Evolutionary conservation across 2,888 invertebrate species (phyloP).

Genomic region (Dimorphilus gyrociliatus): DNA sequence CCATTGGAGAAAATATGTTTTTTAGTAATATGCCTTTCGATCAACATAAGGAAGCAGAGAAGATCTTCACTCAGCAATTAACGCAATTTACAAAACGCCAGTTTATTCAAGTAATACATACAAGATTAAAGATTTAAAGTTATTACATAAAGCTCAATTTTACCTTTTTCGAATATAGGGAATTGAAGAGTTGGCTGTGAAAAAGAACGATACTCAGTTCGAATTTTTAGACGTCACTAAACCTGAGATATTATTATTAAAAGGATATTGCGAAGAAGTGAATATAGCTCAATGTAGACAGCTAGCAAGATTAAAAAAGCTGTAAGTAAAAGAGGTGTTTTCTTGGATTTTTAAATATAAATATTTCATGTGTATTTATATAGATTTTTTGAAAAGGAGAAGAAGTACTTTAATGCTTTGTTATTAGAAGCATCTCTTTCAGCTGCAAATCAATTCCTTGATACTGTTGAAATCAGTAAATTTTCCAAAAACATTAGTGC

Average conservation of each 20-base stretch:
- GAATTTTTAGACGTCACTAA: slow-evolving; percentile 25
- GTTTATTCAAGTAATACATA: slow-evolving; percentile 30
- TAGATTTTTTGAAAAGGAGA: not conserved
- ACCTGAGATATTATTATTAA: slow-evolving; percentile 18
- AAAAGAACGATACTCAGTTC: slow-evolving; percentile 18
- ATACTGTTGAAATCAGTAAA: no score
- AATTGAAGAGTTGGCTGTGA: slow-evolving; percentile 24
- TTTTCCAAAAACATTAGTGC: no score
- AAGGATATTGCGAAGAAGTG: slow-evolving; percentile 17
- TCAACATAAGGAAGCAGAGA: slow-evolving; percentile 18
- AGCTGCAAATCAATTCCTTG: no score
- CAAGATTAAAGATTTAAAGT: no score
- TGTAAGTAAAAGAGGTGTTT: slow-evolving; percentile 14
- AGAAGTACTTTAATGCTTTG: no score
- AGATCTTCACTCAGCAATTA: slow-evolving; percentile 21
- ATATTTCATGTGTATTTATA: not conserved
- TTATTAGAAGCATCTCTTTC: no score
- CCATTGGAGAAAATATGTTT: no score
- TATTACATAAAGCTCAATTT: no score
- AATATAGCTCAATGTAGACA: slow-evolving; percentile 24
- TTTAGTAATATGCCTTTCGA: slow-evolving; percentile 14
- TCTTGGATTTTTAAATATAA: not conserved
- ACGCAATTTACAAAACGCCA: slow-evolving; percentile 27
- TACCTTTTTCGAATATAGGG: slow-evolving; percentile 17
- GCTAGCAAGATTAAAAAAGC: slow-evolving; percentile 19